Base-by-base conservation (phyloP, 2,113 vertebrate species). In the Ploceus nigricollis region DNA sequence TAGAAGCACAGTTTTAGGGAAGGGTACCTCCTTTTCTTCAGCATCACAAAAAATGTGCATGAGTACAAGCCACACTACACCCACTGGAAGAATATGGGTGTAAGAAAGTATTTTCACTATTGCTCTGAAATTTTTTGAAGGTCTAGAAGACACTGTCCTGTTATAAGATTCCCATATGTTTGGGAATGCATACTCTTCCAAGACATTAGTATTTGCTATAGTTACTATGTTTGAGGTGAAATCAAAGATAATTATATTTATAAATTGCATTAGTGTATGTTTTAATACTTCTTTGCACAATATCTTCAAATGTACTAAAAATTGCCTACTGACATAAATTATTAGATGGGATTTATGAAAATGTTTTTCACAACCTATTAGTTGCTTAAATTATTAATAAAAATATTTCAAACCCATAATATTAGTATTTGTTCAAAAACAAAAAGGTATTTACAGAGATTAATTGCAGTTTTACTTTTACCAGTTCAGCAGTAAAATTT, bases 281-380 rank as follows among this genome's bases (percentile, higher is more conserved):
- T 90, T 80, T 48, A 64, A 50, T 65, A 58, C 9, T 80, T 72
- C 24, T 53, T 86, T 73, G 15, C 40, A 35, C 0, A 0, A 24
- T 50, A 25, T 60, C 66, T 87, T 40, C 48, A 65, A 70, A 65
- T 11, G 3, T 71, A 10, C 31, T 85, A 35, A 47, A 72, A 78
- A 64, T 42, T 0, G 1, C 33, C 22, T 60, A 7, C 10, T 82
- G 30, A 35, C 1, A 0, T 44, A 51, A n/a, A 5, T 56, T 11
- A 66, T 42, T 54, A 24, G 44, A 40, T 53, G 35, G 35, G 61
- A 60, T 85, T 84, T 87, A 57, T 82, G 39, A 60, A 85, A 89
- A 82, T 64, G 15, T 39, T 88, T 37, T 80, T 73, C 45, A 61
- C 22, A 58, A 48, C 4, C 15, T 85, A 20, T 24, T 83, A 56